phyloP scores from a whole-genome alignment of 1,140 invertebrate genomes.

The Drosophila murphyi region DNA sequence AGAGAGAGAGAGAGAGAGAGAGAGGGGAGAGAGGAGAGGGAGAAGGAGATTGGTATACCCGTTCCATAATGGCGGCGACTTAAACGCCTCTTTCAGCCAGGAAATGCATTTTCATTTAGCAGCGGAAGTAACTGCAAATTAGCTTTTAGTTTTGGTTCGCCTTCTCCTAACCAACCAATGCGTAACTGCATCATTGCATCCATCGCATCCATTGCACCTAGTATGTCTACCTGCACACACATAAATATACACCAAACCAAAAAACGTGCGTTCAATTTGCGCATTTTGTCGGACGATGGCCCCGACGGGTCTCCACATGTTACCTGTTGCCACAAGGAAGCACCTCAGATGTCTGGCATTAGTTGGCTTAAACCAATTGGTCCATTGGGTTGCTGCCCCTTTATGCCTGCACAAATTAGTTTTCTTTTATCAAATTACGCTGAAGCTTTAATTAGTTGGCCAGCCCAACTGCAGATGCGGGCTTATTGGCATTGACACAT shows the following conservation, averaged over 20 bases:
- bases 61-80: conserved; percentile 40
- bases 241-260: not conserved
- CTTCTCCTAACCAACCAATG: conserved; percentile 24
- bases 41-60: not conserved
- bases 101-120: conserved; percentile 84
- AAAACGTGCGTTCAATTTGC: conserved; percentile 36
- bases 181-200: not conserved
- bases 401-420: conserved; percentile 48
- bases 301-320: too few species aligned
- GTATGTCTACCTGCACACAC: not conserved
- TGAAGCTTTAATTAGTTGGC: conserved; percentile 40
- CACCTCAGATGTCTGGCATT: not conserved
- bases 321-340: conserved; percentile 30
- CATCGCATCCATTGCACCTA: conserved; percentile 8
- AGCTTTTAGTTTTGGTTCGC: conserved; percentile 83
- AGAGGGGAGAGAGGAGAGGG: not conserved
- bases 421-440: conserved; percentile 56
- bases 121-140: conserved; percentile 83
- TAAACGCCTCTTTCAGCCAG: conserved; percentile 76
- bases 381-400: too few species aligned
- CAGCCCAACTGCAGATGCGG: not conserved
- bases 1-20: not conserved
- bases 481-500: not conserved
- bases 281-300: conserved; percentile 39
- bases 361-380: not conserved